Conservation (phyloP, 1,140 invertebrate species). For the Phenacoccus solenopsis region DNA sequence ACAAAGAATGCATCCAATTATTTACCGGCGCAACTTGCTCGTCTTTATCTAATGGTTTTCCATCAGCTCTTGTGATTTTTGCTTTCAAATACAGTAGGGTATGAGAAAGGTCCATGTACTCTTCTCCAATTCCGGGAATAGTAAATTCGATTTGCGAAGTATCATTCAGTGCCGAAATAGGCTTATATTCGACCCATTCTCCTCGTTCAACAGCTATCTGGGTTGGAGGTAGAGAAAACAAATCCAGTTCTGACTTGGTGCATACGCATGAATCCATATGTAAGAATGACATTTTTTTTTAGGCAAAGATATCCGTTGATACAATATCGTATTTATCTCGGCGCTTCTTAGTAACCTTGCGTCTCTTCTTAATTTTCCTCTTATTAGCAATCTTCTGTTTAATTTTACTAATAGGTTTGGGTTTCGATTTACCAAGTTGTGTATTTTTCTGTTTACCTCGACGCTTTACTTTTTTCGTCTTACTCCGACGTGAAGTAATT, state of each 20-base stretch:
- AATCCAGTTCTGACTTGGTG: conserved; percentile 33
- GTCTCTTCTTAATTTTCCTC: too few species aligned
- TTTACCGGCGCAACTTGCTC: conserved; percentile 25
- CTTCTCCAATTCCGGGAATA: too few species aligned
- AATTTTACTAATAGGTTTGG: too few species aligned
- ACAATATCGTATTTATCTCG: too few species aligned
- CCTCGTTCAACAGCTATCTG: too few species aligned
- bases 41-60: not conserved
- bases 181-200: too few species aligned
- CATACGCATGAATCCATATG: conserved; percentile 27
- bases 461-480: conserved; percentile 7
- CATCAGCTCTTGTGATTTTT: conserved; percentile 19
- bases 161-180: too few species aligned
- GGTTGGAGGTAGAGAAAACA: conserved; percentile 33
- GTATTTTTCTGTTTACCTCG: not conserved
- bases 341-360: too few species aligned
- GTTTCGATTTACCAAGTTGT: not conserved
- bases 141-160: too few species aligned
- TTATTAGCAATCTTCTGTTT: too few species aligned
- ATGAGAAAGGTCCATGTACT: too few species aligned
- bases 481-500: not conserved
- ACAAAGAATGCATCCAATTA: conserved; percentile 23
- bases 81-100: conserved; percentile 32
- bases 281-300: conserved; percentile 25
- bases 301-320: conserved; percentile 15